Evolutionary conservation across 2,113 vertebrate genomes (phyloP), one percentile per base, ranked within the genome.

Genomic region (Crotalus helleri): DNA sequence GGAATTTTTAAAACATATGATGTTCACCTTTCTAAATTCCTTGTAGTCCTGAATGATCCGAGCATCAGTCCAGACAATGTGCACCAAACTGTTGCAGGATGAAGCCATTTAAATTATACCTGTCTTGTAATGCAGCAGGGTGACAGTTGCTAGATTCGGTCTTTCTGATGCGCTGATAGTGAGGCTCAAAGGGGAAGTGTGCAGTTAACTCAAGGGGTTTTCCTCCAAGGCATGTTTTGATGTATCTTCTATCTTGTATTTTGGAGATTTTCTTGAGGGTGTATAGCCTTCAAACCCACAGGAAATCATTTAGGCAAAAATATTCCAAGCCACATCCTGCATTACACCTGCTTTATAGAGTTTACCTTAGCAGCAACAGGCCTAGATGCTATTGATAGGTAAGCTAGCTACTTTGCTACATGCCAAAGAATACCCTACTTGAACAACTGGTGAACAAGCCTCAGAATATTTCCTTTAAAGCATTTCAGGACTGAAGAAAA

Each of bases 251-350:
- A 13, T 17, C 92, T 87, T 57, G 24, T 92, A 69, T 58, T 89
- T 88, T 89, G 87, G 92, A 10, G 86, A 26, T 94, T 95, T 96
- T 90, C n/a, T 88, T 95, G 92, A 91, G 53, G 93, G 92, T 94
- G 59, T 93, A 58, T 69, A 44, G 0, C 13, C 3, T 94, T 91
- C 49, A 69, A 95, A 96, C 74, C 58, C 92, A 58, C 57, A 95
- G 87, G 23, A 95, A 87, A 86, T 57, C 92, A 92, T 61, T 46
- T 94, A 94, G 93, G 95, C 89, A 92, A 94, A 90, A 90, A 94
- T 94, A 95, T 92, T 93, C 90, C 92, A 94, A 33, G 90, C 90
- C 53, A 89, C 90, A 89, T 94, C 74, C 93, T 91, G 5, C 92
- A 93, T 53, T 87, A 13, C 51, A 87, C 74, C 74, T 81, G 12